phyloP scores from a whole-genome alignment of 2,888 invertebrate genomes.

The Eupeodes luniger region DNA sequence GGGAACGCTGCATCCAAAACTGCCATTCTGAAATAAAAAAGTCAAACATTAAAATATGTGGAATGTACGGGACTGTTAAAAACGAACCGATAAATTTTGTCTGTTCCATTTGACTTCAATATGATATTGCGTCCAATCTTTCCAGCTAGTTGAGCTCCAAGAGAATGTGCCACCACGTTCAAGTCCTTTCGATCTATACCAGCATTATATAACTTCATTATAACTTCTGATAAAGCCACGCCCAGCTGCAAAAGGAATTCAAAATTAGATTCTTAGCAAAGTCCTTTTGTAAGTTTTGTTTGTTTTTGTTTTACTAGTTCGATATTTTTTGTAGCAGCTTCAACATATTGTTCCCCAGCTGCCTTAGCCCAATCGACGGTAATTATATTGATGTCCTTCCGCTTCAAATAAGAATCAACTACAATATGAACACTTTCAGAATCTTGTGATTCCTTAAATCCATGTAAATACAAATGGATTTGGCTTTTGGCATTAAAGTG shows the following conservation, averaged over 20 bases:
- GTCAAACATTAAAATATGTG: neutral
- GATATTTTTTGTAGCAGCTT: slow-evolving; percentile 45
- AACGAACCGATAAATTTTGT: slow-evolving; percentile 46
- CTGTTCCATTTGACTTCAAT: slow-evolving; percentile 29
- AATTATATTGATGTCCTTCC: slow-evolving; percentile 75
- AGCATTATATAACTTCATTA: slow-evolving; percentile 26
- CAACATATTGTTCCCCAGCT: slow-evolving; percentile 41
- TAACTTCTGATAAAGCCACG: slow-evolving; percentile 25
- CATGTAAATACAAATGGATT: slow-evolving; percentile 85
- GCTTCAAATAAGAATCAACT: slow-evolving; percentile 74
- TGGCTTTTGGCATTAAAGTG: slow-evolving; percentile 67
- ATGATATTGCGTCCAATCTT: slow-evolving; percentile 44
- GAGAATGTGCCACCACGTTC: slow-evolving; percentile 54
- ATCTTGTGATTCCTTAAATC: slow-evolving; percentile 85
- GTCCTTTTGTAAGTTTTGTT: neutral
- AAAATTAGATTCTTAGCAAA: neutral
- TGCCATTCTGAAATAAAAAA: slow-evolving; percentile 38
- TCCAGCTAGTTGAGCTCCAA: slow-evolving; percentile 65
- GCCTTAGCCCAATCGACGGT: slow-evolving; percentile 77
- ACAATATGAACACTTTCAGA: slow-evolving; percentile 85
- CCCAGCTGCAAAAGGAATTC: slow-evolving; percentile 34
- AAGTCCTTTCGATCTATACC: slow-evolving; percentile 43
- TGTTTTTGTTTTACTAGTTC: slow-evolving; percentile 18
- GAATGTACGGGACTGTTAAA: neutral
- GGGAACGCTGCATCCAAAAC: slow-evolving; percentile 64